Percentiles rank a stretch among this genome's conserved stretches.
These are phyloP conservation scores for Nipponacmea schrenckii DNA, from an alignment of 2,888 invertebrate genomes.

Conservation along the genomic window DNA sequence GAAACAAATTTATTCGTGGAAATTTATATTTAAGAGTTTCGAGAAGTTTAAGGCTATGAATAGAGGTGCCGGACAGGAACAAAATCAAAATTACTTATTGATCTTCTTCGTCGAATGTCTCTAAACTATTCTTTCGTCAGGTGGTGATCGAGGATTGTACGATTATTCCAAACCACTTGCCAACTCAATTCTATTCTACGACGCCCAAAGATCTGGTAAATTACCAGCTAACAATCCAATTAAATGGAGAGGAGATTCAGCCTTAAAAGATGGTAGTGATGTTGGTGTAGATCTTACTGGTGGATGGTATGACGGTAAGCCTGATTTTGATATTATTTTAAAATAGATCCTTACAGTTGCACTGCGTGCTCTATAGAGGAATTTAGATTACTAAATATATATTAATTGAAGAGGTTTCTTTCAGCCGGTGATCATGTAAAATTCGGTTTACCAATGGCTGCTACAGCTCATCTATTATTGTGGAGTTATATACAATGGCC, in stretches of 20 bases:
- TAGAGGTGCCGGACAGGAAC: too few species aligned
- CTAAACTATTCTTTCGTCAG: background rate
- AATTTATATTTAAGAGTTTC: too few species aligned
- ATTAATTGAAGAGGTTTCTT: constrained; percentile 16
- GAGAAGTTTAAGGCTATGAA: too few species aligned
- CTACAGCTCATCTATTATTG: constrained; percentile 38
- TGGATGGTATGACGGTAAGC: constrained; percentile 42
- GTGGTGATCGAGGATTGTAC: constrained; percentile 26
- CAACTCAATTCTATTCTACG: constrained; percentile 53
- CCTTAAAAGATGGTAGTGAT: constrained; percentile 42
- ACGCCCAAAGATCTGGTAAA: constrained; percentile 53
- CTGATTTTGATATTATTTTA: background rate
- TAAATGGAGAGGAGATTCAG: constrained; percentile 47
- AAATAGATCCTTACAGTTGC: too few species aligned
- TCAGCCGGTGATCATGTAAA: constrained; percentile 53
- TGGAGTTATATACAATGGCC: constrained; percentile 46
- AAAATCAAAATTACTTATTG: too few species aligned
- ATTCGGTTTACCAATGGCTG: constrained; percentile 54
- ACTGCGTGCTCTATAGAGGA: too few species aligned
- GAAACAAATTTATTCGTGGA: too few species aligned
- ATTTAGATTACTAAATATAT: too few species aligned
- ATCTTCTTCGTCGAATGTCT: too few species aligned
- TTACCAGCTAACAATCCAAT: constrained; percentile 52
- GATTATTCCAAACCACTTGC: constrained; percentile 45
- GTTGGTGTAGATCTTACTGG: constrained; percentile 49